Conservation (phyloP, 2,888 invertebrate genomes). For the Lasioglossum vierecki region DNA sequence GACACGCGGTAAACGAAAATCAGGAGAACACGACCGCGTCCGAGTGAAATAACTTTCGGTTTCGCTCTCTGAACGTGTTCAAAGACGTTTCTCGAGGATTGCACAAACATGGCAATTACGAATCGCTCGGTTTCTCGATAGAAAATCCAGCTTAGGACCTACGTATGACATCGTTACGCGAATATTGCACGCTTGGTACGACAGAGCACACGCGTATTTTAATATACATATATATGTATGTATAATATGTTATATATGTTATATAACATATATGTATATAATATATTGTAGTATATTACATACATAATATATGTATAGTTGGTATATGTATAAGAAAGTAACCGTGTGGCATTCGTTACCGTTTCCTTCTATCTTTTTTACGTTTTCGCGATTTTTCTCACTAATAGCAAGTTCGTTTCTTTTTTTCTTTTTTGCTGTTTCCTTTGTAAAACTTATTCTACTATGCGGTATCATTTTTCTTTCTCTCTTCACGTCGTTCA, state of each 20-base stretch:
- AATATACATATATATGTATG: slow-evolving; percentile 59
- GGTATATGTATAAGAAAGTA: slow-evolving; percentile 60
- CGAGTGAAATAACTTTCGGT: slow-evolving; percentile 42
- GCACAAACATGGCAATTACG: slow-evolving; percentile 52
- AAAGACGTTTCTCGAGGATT: slow-evolving; percentile 50
- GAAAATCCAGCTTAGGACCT: slow-evolving; percentile 70
- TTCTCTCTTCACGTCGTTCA: neutral
- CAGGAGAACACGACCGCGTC: slow-evolving; percentile 21
- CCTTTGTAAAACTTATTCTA: slow-evolving; percentile 64
- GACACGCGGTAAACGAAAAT: slow-evolving; percentile 16
- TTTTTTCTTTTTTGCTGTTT: slow-evolving; percentile 15
- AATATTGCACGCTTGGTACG: slow-evolving; percentile 68
- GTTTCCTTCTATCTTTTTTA: slow-evolving; percentile 21
- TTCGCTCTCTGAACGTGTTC: slow-evolving; percentile 1
- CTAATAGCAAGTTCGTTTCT: slow-evolving; percentile 27
- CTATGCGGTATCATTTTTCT: slow-evolving; percentile 45
- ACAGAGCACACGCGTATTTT: slow-evolving; percentile 50
- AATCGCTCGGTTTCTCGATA: slow-evolving; percentile 58
- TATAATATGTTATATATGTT: slow-evolving; percentile 60
- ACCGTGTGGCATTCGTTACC: slow-evolving; percentile 26
- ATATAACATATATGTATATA: slow-evolving; percentile 59
- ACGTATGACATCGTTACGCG: slow-evolving; percentile 43
- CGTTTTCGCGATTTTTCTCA: neutral
- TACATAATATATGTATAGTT: slow-evolving; percentile 63
- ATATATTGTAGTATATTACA: slow-evolving; percentile 7